phyloP scores from a whole-genome alignment of 92 coral and sea anemone genomes.

The Isaurus tuberculatus region DNA sequence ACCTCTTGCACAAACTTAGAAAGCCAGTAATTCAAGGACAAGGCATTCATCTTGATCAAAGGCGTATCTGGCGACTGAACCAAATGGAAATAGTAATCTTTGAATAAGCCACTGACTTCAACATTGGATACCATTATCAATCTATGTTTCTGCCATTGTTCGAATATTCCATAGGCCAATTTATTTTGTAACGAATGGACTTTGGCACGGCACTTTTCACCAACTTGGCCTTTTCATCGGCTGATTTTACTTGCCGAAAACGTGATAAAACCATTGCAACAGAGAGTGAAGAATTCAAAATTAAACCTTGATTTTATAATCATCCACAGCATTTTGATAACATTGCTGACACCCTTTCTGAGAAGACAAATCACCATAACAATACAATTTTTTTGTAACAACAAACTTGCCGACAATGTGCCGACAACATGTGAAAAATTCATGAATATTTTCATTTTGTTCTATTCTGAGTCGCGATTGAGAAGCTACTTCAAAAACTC shows the following conservation, averaged over 20 bases:
- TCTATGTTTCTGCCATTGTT: conserved; percentile 38
- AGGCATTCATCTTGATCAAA: conserved; percentile 47
- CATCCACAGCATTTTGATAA: background rate
- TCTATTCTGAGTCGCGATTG: no score
- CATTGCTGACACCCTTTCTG: background rate
- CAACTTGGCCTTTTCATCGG: background rate
- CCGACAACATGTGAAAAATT: no score
- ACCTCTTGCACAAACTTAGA: conserved; percentile 45
- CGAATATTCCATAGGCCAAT: conserved; percentile 1
- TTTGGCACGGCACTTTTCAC: background rate
- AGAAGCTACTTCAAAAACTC: no score
- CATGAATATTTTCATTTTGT: no score
- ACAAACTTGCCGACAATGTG: background rate
- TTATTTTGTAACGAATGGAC: background rate
- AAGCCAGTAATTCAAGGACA: conserved; percentile 53
- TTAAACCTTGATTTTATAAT: background rate
- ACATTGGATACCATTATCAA: conserved; percentile 29
- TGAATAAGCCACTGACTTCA: conserved; percentile 53
- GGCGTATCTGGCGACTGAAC: conserved; percentile 43
- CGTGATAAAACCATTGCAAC: no score
- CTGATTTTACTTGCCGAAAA: conserved; percentile 3
- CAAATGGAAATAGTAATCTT: conserved; percentile 44
- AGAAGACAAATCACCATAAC: conserved; percentile 23
- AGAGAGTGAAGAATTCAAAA: no score
- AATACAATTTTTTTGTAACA: background rate